phyloP scores from a whole-genome alignment of 2,113 vertebrate species.

The Monopterus albus region DNA sequence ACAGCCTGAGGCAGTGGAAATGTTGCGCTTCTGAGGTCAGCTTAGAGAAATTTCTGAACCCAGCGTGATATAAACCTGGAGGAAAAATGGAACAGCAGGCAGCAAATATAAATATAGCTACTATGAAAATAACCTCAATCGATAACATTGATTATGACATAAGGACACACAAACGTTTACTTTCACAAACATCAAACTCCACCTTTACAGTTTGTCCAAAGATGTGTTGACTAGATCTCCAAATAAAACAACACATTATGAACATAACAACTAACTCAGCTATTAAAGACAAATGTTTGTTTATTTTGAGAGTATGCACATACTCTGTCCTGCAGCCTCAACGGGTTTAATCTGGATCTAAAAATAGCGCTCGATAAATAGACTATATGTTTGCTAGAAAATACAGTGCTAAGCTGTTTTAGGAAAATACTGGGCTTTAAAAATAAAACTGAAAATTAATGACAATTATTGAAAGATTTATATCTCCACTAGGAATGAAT shows the following conservation, averaged over 20 bases:
- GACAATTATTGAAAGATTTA: slow-evolving; percentile 44
- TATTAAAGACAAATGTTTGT: neutral
- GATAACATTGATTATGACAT: slow-evolving; percentile 52
- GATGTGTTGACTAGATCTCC: neutral
- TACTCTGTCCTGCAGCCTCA: neutral
- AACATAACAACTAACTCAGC: neutral
- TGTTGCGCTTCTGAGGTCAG: slow-evolving; percentile 66
- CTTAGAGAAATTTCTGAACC: slow-evolving; percentile 63
- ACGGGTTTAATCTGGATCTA: neutral
- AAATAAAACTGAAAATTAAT: slow-evolving; percentile 10
- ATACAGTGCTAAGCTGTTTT: slow-evolving; percentile 1
- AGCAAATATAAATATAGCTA: slow-evolving; percentile 51
- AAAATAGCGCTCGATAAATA: slow-evolving; percentile 2
- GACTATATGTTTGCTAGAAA: slow-evolving; percentile 6
- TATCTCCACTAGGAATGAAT: slow-evolving; percentile 14
- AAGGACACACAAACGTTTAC: slow-evolving; percentile 25
- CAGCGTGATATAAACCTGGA: slow-evolving; percentile 39
- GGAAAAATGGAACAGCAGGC: slow-evolving; percentile 42
- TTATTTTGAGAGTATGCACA: neutral
- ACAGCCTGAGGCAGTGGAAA: slow-evolving; percentile 62
- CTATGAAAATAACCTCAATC: slow-evolving; percentile 60
- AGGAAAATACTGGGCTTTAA: slow-evolving; percentile 15
- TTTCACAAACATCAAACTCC: slow-evolving; percentile 34
- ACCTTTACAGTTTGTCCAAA: neutral
- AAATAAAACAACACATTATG: neutral